These are phyloP conservation scores for Thelaira solivaga DNA, from an alignment of 2,888 invertebrate genomes.

Conservation along the genomic window DNA sequence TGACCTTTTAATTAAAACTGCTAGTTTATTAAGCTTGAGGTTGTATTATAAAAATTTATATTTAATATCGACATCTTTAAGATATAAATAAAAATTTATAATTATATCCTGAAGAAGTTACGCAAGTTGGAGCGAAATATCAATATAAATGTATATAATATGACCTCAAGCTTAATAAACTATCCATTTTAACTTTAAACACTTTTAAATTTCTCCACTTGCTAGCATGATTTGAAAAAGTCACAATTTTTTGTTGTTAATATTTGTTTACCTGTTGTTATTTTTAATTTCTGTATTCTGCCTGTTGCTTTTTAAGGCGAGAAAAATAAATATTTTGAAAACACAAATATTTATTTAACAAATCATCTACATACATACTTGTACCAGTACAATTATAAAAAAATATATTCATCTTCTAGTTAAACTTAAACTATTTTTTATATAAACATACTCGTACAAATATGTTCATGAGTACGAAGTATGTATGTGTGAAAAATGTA, in stretches of 20 bases:
- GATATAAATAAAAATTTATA: too few species aligned
- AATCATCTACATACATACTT: constrained; percentile 44
- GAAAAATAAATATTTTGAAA: constrained; percentile 57
- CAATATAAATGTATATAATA: too few species aligned
- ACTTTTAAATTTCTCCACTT: constrained; percentile 13
- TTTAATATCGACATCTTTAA: too few species aligned
- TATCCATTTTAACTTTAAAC: neutral
- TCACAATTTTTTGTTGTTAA: neutral
- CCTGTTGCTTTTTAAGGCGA: constrained; percentile 49
- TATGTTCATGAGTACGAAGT: neutral
- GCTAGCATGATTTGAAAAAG: constrained; percentile 2
- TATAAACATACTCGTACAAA: neutral
- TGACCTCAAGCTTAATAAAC: too few species aligned
- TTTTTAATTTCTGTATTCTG: constrained; percentile 5
- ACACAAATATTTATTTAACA: constrained; percentile 59
- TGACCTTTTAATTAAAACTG: too few species aligned
- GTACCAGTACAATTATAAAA: neutral
- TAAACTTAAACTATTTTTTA: constrained; percentile 14
- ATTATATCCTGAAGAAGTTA: too few species aligned
- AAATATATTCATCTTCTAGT: neutral
- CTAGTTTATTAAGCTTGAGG: too few species aligned
- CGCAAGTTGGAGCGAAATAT: too few species aligned
- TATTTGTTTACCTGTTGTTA: constrained; percentile 50
- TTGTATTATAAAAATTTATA: too few species aligned
- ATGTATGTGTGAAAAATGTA: too few species aligned